Base-by-base conservation (phyloP, 2,888 invertebrate species). In the Tachina fera region DNA sequence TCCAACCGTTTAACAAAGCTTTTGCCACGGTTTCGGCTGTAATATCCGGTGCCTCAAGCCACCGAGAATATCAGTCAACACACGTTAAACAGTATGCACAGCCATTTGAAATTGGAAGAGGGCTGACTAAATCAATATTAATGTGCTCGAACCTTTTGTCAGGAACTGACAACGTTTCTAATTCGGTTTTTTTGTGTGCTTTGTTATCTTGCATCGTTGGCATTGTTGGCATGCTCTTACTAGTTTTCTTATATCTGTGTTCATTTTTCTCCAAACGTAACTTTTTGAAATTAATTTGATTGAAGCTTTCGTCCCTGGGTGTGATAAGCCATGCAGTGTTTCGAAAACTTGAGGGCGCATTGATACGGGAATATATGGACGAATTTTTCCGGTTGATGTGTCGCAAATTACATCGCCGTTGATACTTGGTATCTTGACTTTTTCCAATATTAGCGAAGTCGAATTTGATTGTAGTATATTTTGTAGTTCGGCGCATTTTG, bases 221-320 rank as follows among this genome's bases (percentile, higher is more conserved):
- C 68, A 80, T 9, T 75, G 60, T 39, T 45, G 49, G 43, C 76
- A 84, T 45, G 58, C 70, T 53, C 22, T 58, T 16, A 80, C 76
- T 0, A 71, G 45, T 14, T 41, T 58, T 19, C 41, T 70, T 61
- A 71, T 45, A 1, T 76, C 65, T 1, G 16, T 19, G 6, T 76
- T 75, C 75, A 80, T 84, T 11, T 43, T 63, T 10, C 45, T 80
- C 72, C 74, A 72, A 22, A 72, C 78, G 13, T 56, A 77, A 9
- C 41, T 51, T 45, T 43, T 83, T 14, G 77, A 16, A 5, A 83
- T 77, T 2, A 83, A 60, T 16, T 74, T 83, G 1, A 19, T 61
- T 16, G 78, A 31, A 19, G 72, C 60, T 45, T 16, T 78, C 0
- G 53, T 47, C 3, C 60, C 68, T 0, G 60, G 68, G n/a, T 77